Conservation (phyloP, 1,140 invertebrate genomes). For the Pantala flavescens region DNA sequence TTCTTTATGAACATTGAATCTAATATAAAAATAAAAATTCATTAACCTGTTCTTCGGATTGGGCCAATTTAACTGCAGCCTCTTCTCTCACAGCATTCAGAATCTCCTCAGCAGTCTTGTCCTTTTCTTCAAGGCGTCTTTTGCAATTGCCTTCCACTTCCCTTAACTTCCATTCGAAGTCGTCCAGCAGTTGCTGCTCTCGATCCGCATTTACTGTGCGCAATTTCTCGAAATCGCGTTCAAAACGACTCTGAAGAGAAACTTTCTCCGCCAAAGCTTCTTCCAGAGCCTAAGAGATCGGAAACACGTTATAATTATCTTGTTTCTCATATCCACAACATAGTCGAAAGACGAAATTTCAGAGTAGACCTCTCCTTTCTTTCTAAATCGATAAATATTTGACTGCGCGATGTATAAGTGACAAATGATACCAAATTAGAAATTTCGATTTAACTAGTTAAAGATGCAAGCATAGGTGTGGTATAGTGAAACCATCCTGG, state of each 20-base stretch:
- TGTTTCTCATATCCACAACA: too few relatives aligned
- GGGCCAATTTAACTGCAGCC: constrained; percentile 22
- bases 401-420: too few relatives aligned
- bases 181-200: constrained; percentile 51
- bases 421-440: too few relatives aligned
- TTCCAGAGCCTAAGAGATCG: constrained; percentile 36
- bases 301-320: background rate
- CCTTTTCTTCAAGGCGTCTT: constrained; percentile 43
- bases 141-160: constrained; percentile 52
- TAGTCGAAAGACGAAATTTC: too few relatives aligned
- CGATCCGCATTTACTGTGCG: constrained; percentile 43
- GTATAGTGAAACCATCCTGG: too few relatives aligned
- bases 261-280: constrained; percentile 45
- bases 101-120: constrained; percentile 37
- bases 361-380: too few relatives aligned
- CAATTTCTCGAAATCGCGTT: constrained; percentile 49
- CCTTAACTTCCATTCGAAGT: constrained; percentile 57
- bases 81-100: constrained; percentile 38
- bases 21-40: too few relatives aligned
- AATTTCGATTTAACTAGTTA: too few relatives aligned
- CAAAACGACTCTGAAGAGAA: constrained; percentile 45
- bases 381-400: too few relatives aligned
- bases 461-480: too few relatives aligned
- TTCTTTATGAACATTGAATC: too few relatives aligned
- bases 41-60: too few relatives aligned